A percentile compares a stretch with the other conserved stretches of the same genome.
phyloP scores from a whole-genome alignment of 30 jellyfish, hydroid and myxozoan species.

The Catostylus mosaicus region DNA sequence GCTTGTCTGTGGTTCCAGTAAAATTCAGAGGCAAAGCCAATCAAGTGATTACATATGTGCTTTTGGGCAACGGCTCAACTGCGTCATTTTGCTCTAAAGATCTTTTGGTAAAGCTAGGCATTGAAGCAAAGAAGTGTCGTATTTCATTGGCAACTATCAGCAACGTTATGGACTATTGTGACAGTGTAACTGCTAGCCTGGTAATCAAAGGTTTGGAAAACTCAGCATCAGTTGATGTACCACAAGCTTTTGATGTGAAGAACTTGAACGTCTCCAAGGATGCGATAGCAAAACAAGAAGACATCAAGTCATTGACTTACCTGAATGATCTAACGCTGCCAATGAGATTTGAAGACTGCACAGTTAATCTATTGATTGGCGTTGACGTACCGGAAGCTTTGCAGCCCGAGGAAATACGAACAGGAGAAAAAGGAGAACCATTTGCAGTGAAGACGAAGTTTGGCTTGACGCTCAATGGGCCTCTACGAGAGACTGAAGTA shows the following conservation, averaged over 20 bases:
- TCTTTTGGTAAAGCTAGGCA: slow-evolving; percentile 49
- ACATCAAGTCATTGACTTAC: slow-evolving; percentile 21
- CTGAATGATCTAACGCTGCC: slow-evolving; percentile 39
- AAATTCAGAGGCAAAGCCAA: slow-evolving; percentile 27
- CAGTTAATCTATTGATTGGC: slow-evolving; percentile 50
- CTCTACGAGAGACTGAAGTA: slow-evolving; percentile 22
- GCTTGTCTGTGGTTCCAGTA: slow-evolving; percentile 30
- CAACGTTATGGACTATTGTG: slow-evolving; percentile 36
- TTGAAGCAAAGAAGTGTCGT: slow-evolving; percentile 38
- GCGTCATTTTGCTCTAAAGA: slow-evolving; percentile 59
- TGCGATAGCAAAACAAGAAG: slow-evolving; percentile 50
- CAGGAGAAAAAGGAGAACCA: slow-evolving; percentile 59
- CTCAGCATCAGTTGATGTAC: slow-evolving; percentile 11
- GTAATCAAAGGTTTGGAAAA: slow-evolving; percentile 28
- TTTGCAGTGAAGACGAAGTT: slow-evolving; percentile 63
- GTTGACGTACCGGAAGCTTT: slow-evolving; percentile 63
- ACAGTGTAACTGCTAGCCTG: slow-evolving; percentile 35
- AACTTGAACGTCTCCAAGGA: slow-evolving; percentile 2
- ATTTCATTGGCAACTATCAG: slow-evolving; percentile 54
- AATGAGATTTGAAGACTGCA: slow-evolving; percentile 18
- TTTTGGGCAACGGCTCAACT: slow-evolving; percentile 61
- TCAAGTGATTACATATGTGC: slow-evolving; percentile 43
- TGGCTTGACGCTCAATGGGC: slow-evolving; percentile 75
- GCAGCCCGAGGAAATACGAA: slow-evolving; percentile 67
- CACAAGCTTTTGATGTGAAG: slow-evolving; percentile 10